Evolutionary conservation across 2,888 invertebrate species (phyloP).

Genomic region (Amblyjoppa proteus): DNA sequence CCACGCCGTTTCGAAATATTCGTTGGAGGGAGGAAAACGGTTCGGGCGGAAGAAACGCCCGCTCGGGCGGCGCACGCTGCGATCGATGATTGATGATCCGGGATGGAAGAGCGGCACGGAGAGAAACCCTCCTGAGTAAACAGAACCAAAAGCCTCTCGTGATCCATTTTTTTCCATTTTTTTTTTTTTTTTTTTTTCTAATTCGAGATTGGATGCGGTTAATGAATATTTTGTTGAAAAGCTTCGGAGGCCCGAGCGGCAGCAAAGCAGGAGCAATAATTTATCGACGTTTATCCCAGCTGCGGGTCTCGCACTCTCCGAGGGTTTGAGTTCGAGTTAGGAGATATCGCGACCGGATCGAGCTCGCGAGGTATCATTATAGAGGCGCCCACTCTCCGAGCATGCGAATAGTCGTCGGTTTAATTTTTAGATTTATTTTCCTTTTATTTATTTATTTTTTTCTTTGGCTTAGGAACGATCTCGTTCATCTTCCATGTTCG

Average conservation of each 20-base stretch:
- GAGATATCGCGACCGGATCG: slow-evolving; percentile 32
- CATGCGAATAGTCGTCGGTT: slow-evolving; percentile 37
- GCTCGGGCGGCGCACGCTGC: slow-evolving; percentile 30
- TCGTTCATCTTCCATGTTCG: not conserved
- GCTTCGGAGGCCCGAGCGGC: not conserved
- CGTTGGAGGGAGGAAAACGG: slow-evolving; percentile 9
- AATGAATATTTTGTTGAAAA: slow-evolving; percentile 36
- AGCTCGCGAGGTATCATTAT: slow-evolving; percentile 53
- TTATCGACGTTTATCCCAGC: slow-evolving; percentile 60
- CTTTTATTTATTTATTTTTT: no score
- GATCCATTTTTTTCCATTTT: slow-evolving; percentile 12
- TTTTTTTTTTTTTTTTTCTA: slow-evolving; percentile 37
- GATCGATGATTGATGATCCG: slow-evolving; percentile 62
- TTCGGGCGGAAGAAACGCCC: slow-evolving; percentile 31
- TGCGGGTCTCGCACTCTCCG: slow-evolving; percentile 28
- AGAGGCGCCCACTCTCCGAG: slow-evolving; percentile 54
- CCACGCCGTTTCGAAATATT: slow-evolving; percentile 14
- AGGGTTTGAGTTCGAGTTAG: slow-evolving; percentile 6
- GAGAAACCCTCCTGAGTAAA: slow-evolving; percentile 59
- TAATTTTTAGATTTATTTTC: slow-evolving; percentile 27
- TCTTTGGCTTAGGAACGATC: slow-evolving; percentile 34
- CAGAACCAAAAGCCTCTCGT: slow-evolving; percentile 34
- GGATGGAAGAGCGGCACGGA: slow-evolving; percentile 12
- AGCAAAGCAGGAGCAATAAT: slow-evolving; percentile 32
- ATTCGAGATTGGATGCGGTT: slow-evolving; percentile 13